Conservation (phyloP, 2,113 vertebrate species). For the Pangasianodon hypophthalmus region DNA sequence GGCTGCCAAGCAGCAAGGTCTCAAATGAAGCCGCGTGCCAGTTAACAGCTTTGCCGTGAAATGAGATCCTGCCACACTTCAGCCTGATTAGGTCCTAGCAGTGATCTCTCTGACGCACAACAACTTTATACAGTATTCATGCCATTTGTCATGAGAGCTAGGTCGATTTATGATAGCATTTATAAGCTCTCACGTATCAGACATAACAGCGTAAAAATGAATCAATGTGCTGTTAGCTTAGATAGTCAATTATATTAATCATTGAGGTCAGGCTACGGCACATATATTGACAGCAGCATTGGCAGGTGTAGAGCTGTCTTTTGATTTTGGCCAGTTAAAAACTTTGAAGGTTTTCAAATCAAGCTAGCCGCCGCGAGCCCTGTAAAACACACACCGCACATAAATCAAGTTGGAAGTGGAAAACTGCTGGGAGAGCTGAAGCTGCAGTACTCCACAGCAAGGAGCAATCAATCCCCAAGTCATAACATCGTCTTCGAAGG, state of each 20-base stretch:
- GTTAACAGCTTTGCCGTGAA: constrained; percentile 21
- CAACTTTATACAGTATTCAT: constrained; percentile 28
- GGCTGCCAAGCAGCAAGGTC: constrained; percentile 32
- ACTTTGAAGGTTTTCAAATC: constrained; percentile 22
- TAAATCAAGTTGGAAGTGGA: constrained; percentile 30
- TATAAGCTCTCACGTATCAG: neutral
- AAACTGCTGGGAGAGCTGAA: constrained; percentile 26
- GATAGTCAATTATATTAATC: neutral
- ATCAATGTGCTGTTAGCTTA: constrained; percentile 13
- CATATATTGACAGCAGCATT: neutral
- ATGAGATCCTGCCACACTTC: constrained; percentile 25
- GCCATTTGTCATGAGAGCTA: neutral
- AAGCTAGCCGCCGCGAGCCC: neutral
- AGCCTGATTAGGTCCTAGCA: constrained; percentile 15
- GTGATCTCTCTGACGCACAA: constrained; percentile 17
- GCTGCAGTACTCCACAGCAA: constrained; percentile 19
- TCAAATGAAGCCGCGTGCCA: constrained; percentile 26
- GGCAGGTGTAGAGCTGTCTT: constrained; percentile 16
- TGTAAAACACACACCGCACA: constrained; percentile 2
- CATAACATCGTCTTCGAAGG: constrained; percentile 40
- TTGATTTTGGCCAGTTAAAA: constrained; percentile 2
- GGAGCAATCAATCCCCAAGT: constrained; percentile 37
- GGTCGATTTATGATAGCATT: neutral
- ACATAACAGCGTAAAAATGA: neutral
- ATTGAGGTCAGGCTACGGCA: neutral